phyloP scores from a whole-genome alignment of 2,113 vertebrate genomes.

The Zosterops pallidus region DNA sequence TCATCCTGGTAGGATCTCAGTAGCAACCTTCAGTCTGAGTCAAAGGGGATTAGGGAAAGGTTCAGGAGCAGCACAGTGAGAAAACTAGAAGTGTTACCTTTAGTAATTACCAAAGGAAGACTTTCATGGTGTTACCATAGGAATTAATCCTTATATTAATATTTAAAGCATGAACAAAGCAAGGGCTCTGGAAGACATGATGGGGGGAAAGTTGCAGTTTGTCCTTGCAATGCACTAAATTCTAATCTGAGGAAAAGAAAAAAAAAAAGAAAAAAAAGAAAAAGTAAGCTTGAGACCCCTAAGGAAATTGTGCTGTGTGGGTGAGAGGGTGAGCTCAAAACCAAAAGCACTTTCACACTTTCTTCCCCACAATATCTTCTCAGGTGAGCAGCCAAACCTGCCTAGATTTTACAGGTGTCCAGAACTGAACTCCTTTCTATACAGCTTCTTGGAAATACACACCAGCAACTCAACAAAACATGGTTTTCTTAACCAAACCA shows the following conservation, averaged over 20 bases:
- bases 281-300: neutral
- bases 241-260: neutral
- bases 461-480: neutral
- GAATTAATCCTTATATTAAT: conserved; percentile 51
- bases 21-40: neutral
- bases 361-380: neutral
- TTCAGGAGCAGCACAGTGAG: neutral
- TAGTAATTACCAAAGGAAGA: conserved; percentile 6
- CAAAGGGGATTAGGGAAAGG: conserved; percentile 9
- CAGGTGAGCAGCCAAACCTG: neutral
- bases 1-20: neutral
- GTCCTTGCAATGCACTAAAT: neutral
- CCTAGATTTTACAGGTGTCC: neutral
- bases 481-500: neutral
- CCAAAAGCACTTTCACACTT: neutral
- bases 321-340: neutral
- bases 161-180: conserved; percentile 30
- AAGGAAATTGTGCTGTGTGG: neutral
- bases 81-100: neutral
- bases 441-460: neutral
- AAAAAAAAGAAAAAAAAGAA: neutral
- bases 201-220: neutral
- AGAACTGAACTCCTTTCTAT: neutral
- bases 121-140: conserved; percentile 14
- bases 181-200: neutral